These are phyloP conservation scores for Sarcophaga caerulescens DNA, from an alignment of 2,888 invertebrate species.

Conservation along the genomic window DNA sequence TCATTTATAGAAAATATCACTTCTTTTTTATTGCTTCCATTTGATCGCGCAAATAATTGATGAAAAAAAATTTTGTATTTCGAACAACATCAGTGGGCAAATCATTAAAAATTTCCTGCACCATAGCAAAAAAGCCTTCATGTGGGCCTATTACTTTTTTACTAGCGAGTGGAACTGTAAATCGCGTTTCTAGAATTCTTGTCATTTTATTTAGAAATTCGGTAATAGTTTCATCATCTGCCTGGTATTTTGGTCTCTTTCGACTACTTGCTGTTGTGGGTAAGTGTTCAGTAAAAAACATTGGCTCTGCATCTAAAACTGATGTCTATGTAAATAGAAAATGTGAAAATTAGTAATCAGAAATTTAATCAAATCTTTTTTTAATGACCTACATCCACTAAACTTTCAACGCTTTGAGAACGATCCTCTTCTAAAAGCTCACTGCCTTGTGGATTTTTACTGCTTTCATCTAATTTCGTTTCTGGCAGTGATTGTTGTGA, in stretches of 20 bases:
- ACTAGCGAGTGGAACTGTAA: not conserved
- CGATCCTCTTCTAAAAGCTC: not conserved
- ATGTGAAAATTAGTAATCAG: not conserved
- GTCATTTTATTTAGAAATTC: not conserved
- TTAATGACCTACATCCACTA: not conserved
- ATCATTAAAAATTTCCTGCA: not conserved
- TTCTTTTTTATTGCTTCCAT: not conserved
- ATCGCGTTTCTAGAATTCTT: not conserved
- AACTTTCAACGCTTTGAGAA: not conserved
- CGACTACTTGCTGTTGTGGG: not conserved
- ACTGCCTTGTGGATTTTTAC: not conserved
- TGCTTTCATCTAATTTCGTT: not conserved
- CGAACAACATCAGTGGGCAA: not conserved
- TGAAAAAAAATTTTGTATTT: not conserved
- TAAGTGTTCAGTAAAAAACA: not conserved
- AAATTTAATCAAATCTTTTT: not conserved
- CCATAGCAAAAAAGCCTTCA: constrained; percentile 1
- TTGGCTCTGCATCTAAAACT: not conserved
- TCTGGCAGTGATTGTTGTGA: not conserved
- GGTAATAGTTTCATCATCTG: not conserved
- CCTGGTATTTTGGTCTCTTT: not conserved
- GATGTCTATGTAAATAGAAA: not conserved
- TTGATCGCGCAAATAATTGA: not conserved
- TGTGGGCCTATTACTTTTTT: not conserved
- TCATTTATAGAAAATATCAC: not conserved